A percentile compares a stretch with the other conserved stretches of the same genome.
phyloP scores from a whole-genome alignment of 2,888 invertebrate species.

The Blastobasis adustella region DNA sequence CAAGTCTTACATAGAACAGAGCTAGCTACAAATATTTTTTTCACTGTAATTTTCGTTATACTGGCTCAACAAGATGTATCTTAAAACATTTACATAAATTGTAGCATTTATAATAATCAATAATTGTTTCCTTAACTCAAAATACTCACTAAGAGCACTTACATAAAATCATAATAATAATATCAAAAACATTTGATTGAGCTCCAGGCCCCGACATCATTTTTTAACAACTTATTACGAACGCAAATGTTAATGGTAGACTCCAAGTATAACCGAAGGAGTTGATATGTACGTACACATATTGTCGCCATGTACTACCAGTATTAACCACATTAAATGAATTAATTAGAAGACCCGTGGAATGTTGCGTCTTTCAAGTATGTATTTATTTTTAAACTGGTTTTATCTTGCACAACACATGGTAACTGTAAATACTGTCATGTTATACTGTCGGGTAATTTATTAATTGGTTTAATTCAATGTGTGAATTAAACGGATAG shows the following conservation, averaged over 20 bases:
- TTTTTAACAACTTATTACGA: constrained; percentile 15
- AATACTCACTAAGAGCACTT: neutral
- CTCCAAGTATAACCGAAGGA: constrained; percentile 3
- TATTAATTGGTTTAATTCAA: too few relatives aligned
- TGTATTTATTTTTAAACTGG: too few relatives aligned
- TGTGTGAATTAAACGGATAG: too few relatives aligned
- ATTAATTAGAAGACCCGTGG: constrained; percentile 26
- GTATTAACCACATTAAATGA: too few relatives aligned
- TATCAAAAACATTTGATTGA: constrained; percentile 14
- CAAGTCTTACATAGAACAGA: constrained; percentile 36
- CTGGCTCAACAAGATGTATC: constrained; percentile 20
- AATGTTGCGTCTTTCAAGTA: constrained; percentile 37
- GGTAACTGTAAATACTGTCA: too few relatives aligned
- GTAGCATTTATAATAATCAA: constrained; percentile 3
- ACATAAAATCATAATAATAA: constrained; percentile 9
- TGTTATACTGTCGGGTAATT: too few relatives aligned
- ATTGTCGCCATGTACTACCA: too few relatives aligned
- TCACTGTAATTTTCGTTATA: constrained; percentile 21
- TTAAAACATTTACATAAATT: constrained; percentile 19
- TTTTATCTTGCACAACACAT: too few relatives aligned
- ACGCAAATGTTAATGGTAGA: constrained; percentile 1
- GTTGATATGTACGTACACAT: constrained; percentile 27
- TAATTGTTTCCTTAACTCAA: constrained; percentile 7
- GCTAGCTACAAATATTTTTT: constrained; percentile 29
- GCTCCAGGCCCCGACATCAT: constrained; percentile 18